A percentile compares a stretch with the other conserved stretches of the same genome.
These are phyloP conservation scores for Loxodonta africana DNA, from an alignment of 2,113 vertebrate species.

Conservation along the genomic window DNA sequence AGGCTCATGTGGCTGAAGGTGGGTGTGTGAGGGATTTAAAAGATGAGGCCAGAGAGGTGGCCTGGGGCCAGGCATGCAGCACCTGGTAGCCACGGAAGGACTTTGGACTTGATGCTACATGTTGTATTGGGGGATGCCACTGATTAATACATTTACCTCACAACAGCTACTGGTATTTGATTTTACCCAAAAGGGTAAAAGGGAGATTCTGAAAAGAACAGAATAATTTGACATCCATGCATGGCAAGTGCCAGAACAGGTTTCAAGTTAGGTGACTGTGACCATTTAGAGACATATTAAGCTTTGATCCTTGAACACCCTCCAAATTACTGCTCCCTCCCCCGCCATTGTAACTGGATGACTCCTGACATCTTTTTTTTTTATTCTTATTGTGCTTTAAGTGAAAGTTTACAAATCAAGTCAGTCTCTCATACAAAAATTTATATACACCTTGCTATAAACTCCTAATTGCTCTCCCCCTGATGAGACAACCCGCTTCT, in stretches of 20 bases:
- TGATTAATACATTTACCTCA: background rate
- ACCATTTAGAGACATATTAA: constrained; percentile 63
- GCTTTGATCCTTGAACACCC: background rate
- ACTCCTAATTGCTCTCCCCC: too few relatives aligned
- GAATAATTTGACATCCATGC: constrained; percentile 34
- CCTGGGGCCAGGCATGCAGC: background rate
- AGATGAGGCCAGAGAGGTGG: background rate
- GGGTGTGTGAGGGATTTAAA: accelerated
- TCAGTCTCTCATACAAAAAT: too few relatives aligned
- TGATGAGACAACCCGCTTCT: too few relatives aligned
- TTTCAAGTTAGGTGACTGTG: background rate
- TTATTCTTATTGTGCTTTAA: too few relatives aligned
- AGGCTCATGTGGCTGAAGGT: background rate
- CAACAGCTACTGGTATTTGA: background rate
- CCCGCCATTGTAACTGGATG: background rate
- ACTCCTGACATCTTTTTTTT: background rate
- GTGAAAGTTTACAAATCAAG: too few relatives aligned
- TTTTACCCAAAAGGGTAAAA: background rate
- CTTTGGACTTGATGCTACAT: background rate
- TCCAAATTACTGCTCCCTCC: background rate
- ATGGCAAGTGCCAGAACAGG: constrained; percentile 45
- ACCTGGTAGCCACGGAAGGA: background rate
- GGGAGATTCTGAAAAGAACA: constrained; percentile 34
- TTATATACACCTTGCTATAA: too few relatives aligned
- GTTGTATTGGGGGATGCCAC: background rate